phyloP scores from a whole-genome alignment of 2,888 invertebrate genomes.

The Amphipyra tragopoginis region DNA sequence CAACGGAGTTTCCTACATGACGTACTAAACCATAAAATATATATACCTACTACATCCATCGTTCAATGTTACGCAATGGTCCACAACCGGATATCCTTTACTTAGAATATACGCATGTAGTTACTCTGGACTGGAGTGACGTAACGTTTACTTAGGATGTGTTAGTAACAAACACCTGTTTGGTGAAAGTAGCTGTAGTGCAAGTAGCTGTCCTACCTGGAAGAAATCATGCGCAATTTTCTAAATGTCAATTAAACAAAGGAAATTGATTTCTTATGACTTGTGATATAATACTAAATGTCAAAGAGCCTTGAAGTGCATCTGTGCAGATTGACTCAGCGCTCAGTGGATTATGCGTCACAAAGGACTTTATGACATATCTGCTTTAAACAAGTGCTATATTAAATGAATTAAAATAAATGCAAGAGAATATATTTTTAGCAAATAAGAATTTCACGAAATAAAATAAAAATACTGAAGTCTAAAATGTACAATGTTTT shows the following conservation, averaged over 20 bases:
- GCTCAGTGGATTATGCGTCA: slow-evolving; percentile 55
- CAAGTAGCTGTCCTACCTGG: not conserved
- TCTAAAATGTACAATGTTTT: too few species aligned
- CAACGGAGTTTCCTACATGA: slow-evolving; percentile 12
- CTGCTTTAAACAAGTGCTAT: slow-evolving; percentile 10
- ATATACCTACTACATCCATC: not conserved
- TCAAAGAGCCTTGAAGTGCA: slow-evolving; percentile 57
- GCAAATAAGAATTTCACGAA: too few species aligned
- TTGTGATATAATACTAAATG: slow-evolving; percentile 54
- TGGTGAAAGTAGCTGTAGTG: slow-evolving; percentile 69
- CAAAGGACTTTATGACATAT: slow-evolving; percentile 58
- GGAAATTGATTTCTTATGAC: slow-evolving; percentile 55
- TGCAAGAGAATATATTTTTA: too few species aligned
- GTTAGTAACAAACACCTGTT: slow-evolving; percentile 70
- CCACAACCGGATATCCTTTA: slow-evolving; percentile 47
- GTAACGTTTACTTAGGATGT: slow-evolving; percentile 67
- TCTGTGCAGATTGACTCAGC: slow-evolving; percentile 64
- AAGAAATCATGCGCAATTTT: slow-evolving; percentile 33
- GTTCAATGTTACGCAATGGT: slow-evolving; percentile 33
- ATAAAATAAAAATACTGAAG: too few species aligned
- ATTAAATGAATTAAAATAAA: too few species aligned
- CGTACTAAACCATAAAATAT: slow-evolving; percentile 4
- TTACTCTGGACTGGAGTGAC: slow-evolving; percentile 60
- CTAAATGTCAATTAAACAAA: slow-evolving; percentile 60
- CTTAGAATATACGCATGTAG: slow-evolving; percentile 1